phyloP scores from a whole-genome alignment of 2,113 vertebrate genomes.

The Dolichallabes microphthalmus region DNA sequence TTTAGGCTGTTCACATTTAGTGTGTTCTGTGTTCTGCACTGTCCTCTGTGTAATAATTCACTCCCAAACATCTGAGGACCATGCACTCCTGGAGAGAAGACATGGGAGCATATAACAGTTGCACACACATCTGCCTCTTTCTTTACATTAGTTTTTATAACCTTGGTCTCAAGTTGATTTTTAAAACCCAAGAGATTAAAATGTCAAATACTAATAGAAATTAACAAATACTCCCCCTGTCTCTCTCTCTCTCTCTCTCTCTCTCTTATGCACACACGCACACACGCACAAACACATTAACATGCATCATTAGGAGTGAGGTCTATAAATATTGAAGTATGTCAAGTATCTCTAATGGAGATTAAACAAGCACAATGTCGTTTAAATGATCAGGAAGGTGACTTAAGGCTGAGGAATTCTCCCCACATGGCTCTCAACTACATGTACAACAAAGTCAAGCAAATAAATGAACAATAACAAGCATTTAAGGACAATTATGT shows the following conservation, averaged over 20 bases:
- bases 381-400: slow-evolving; percentile 5
- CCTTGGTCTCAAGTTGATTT: not conserved
- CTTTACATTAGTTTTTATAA: not conserved
- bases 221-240: not conserved
- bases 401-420: not conserved
- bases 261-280: not conserved
- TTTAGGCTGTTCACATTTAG: not conserved
- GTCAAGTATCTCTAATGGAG: slow-evolving; percentile 15
- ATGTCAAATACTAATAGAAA: slow-evolving; percentile 19
- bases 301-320: slow-evolving; percentile 14
- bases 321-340: slow-evolving; percentile 18
- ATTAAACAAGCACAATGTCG: slow-evolving; percentile 13
- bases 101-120: not conserved
- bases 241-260: not conserved
- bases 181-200: not conserved
- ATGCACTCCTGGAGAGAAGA: not conserved
- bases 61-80: not conserved
- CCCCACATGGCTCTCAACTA: not conserved
- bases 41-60: not conserved
- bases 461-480: not conserved
- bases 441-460: not conserved
- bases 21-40: not conserved
- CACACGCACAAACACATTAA: not conserved
- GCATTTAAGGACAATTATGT: not conserved
- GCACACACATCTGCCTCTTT: not conserved